These are phyloP conservation scores for Xiphorhynchus elegans DNA, from an alignment of 2,113 vertebrate species.

Conservation along the genomic window DNA sequence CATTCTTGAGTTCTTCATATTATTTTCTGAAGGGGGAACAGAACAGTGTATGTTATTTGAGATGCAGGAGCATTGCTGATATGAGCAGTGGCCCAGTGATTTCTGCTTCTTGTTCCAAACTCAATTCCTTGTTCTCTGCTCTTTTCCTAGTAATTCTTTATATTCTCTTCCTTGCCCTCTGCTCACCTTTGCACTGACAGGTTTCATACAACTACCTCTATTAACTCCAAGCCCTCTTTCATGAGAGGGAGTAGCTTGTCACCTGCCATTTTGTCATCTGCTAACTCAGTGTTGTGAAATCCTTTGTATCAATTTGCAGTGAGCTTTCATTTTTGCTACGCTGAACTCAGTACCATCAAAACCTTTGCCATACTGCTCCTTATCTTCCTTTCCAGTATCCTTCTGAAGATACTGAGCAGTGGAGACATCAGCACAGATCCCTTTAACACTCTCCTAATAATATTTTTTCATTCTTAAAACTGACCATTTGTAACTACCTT, in stretches of 20 bases:
- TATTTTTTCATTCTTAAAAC: background rate
- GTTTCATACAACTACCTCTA: background rate
- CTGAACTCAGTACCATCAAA: background rate
- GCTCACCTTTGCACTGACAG: background rate
- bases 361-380: background rate
- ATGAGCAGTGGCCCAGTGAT: background rate
- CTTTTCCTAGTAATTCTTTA: background rate
- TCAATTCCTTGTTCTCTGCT: background rate
- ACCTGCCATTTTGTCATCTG: background rate
- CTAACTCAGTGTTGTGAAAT: background rate
- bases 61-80: background rate
- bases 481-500: background rate
- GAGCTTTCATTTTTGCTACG: background rate
- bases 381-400: background rate
- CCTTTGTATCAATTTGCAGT: background rate
- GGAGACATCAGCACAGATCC: background rate
- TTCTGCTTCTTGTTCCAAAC: background rate
- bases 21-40: background rate
- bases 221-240: background rate
- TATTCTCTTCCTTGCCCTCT: background rate
- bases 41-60: background rate
- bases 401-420: background rate
- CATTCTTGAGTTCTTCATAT: background rate
- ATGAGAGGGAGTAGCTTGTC: background rate
- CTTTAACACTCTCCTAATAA: background rate